Evolutionary conservation across 1,140 invertebrate species (phyloP), one percentile per base, ranked within the genome.

Genomic region (Zeugodacus cucurbitae): DNA sequence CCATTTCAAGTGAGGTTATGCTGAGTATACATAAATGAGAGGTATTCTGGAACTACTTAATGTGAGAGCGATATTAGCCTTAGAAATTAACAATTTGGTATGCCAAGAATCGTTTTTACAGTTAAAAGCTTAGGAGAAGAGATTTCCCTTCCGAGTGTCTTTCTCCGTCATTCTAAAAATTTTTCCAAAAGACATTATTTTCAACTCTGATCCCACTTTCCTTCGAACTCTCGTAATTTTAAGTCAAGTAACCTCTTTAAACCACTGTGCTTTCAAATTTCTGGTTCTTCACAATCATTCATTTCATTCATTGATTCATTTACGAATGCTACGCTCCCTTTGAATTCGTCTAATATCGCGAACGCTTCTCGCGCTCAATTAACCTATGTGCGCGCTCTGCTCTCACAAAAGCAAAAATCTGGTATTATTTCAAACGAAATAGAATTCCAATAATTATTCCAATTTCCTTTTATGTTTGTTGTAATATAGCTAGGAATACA

Each of bases 401-500:
- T n/a, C 74, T 82, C 41, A 29, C 74, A 82, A 82, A 82, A 54
- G 11, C 74, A 48, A 82, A 14, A 2, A 26, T 26, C 14, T 48
- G 11, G n/a, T 48, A 26, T 82, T 82, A 29, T 82, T 22, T 2
- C 74, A 48, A 41, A 0, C n/a, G n/a, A 82, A 82, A 82, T 82
- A 82, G 41, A 82, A 48, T 82, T 82, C 74, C 74, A 82, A 82
- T 82, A 82, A 82, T 48, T 82, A 29, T 82, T 82, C 74, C 74
- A 82, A 41, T 48, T 82, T 22, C 41, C 20, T 22, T 3, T 82
- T 48, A 11, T 37, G 64, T 29, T 70, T 70, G 64, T 48, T 82
- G 41, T 82, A 82, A 29, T 70, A 70, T 26, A 2, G 26, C 5
- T 41, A 20, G 17, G 7, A 48, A 10, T 8, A 32, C 29, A 70